These are phyloP conservation scores for Coelinius sp. DNA, from an alignment of 2,888 invertebrate genomes.

Conservation along the genomic window DNA sequence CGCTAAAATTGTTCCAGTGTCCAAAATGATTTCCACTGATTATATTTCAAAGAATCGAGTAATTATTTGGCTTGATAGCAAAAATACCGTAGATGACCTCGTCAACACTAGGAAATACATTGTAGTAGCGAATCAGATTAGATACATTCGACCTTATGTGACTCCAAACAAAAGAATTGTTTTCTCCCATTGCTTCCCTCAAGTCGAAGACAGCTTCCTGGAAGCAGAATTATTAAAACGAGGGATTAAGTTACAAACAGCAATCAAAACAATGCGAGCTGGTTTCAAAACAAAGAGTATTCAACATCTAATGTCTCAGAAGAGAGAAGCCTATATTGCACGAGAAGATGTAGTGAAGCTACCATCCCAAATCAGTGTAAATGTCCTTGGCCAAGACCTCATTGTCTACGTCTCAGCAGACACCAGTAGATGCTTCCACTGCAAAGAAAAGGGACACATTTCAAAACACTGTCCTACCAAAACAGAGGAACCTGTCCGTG, in stretches of 20 bases:
- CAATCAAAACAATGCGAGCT: background rate
- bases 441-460: slow-evolving; percentile 8
- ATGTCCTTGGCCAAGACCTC: background rate
- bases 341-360: background rate
- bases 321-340: slow-evolving; percentile 2
- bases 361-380: background rate
- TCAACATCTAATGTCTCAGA: background rate
- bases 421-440: background rate
- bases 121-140: background rate
- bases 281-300: background rate
- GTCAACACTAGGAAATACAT: background rate
- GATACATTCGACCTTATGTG: background rate
- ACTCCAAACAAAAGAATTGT: background rate
- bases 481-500: background rate
- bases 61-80: background rate
- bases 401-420: slow-evolving; percentile 1
- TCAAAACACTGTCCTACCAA: slow-evolving; percentile 5
- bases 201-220: background rate
- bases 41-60: background rate
- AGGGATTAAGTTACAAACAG: background rate
- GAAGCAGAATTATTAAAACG: background rate
- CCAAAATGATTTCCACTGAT: background rate
- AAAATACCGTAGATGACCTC: background rate
- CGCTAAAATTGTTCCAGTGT: background rate
- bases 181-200: background rate